A percentile compares a stretch with the other conserved stretches of the same genome.
These are phyloP conservation scores for Hypselothyrea guttata DNA, from an alignment of 2,888 invertebrate genomes.

Conservation along the genomic window DNA sequence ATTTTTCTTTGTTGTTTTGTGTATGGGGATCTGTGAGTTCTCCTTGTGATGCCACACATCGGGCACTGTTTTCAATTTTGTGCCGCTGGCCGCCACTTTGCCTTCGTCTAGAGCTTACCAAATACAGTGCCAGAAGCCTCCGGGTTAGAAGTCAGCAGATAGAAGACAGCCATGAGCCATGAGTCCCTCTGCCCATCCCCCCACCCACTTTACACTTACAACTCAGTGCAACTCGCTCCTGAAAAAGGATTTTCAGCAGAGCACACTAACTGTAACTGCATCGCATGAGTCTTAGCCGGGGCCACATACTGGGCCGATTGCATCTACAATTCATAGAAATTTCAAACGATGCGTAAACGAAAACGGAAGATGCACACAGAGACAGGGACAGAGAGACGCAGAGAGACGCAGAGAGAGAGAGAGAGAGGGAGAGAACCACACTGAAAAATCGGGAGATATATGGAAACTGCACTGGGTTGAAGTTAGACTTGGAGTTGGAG, in stretches of 20 bases:
- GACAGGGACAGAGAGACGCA: neutral
- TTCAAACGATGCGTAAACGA: slow-evolving; percentile 79
- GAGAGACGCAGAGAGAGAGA: slow-evolving; percentile 18
- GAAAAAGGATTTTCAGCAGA: neutral
- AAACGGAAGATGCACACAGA: slow-evolving; percentile 71
- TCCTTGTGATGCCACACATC: slow-evolving; percentile 5
- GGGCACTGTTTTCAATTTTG: slow-evolving; percentile 52
- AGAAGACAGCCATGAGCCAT: slow-evolving; percentile 9
- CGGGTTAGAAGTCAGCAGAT: slow-evolving; percentile 1
- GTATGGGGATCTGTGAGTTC: too few relatives aligned
- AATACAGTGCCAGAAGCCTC: slow-evolving; percentile 53
- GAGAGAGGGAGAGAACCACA: neutral
- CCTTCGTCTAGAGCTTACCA: slow-evolving; percentile 76
- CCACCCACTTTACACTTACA: too few relatives aligned
- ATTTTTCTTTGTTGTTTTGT: slow-evolving; percentile 27
- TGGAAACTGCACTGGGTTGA: too few relatives aligned
- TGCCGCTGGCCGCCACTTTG: slow-evolving; percentile 59
- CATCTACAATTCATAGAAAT: slow-evolving; percentile 81
- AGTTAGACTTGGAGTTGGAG: too few relatives aligned
- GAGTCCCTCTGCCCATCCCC: neutral
- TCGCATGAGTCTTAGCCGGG: slow-evolving; percentile 73
- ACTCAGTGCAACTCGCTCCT: too few relatives aligned
- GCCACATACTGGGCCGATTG: slow-evolving; percentile 75
- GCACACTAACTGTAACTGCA: slow-evolving; percentile 46
- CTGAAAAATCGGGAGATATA: too few relatives aligned